Evolutionary conservation across 2,113 vertebrate genomes (phyloP), one percentile per base, ranked within the genome.

Genomic region (Ictalurus furcatus): DNA sequence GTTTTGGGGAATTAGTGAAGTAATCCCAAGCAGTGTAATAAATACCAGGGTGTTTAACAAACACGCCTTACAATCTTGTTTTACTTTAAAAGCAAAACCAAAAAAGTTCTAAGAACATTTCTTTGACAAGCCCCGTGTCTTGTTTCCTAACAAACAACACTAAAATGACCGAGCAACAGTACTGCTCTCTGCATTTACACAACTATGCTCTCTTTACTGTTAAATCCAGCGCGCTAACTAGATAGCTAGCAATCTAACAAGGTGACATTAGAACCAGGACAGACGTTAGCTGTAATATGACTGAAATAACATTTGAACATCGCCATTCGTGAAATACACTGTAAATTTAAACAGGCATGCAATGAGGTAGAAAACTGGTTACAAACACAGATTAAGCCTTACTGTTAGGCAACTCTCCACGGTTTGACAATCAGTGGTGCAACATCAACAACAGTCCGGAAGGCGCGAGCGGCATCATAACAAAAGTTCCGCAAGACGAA

Each of bases 381-480:
- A 79, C 28, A 87, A 30, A 58, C 79, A 54, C 65, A 83, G 56
- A 44, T 58, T 48, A 89, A n/a, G 25, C 6, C 93, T 94, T 92
- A 94, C 92, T 83, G 83, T 85, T 88, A 86, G 48, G 19, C 34
- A 79, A 89, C 44, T 83, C 74, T 90, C 63, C 25, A 12, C 56
- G 65, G 65, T 85, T 81, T 91, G 74, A 89, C 85, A 88, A 74
- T 23, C 80, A 11, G 28, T 6, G 25, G 91, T 90, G 92, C 89
- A 85, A 89, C 92, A 0, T 3, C 85, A 2, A 92, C 79, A 94
- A 92, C 30, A 71, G 6, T 90, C 94, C 94, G 94, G 90, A 71
- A 7, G 16, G 3, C 16, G 2, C 1, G 34, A 37, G 14, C 0
- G 37, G 0, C 9, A 11, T 11, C 0, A 0, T 44, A 56, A 11